Evolutionary conservation across 2,888 invertebrate species (phyloP).

Genomic region (Drosophila robusta): DNA sequence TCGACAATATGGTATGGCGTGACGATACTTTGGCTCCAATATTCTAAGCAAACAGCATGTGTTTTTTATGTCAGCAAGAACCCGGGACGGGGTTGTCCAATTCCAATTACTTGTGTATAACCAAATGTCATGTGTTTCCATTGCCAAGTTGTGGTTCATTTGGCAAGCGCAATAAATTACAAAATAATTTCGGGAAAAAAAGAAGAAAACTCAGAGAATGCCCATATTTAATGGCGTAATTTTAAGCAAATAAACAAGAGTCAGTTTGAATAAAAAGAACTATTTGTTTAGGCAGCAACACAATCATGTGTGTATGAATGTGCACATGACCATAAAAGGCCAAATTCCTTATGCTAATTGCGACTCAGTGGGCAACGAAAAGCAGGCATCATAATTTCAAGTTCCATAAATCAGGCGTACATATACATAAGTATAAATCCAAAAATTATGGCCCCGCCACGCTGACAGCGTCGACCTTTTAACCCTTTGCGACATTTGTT

Average conservation of each 20-base stretch:
- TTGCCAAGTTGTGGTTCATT: slow-evolving; percentile 54
- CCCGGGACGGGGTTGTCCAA: slow-evolving; percentile 21
- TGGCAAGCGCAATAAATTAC: slow-evolving; percentile 67
- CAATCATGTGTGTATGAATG: slow-evolving; percentile 11
- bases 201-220: slow-evolving; percentile 21
- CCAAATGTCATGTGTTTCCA: slow-evolving; percentile 44
- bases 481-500: slow-evolving; percentile 59
- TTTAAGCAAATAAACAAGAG: slow-evolving; percentile 36
- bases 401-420: slow-evolving; percentile 63
- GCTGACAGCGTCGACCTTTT: slow-evolving; percentile 69
- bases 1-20: not conserved
- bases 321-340: slow-evolving; percentile 36
- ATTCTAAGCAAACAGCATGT: slow-evolving; percentile 61
- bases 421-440: slow-evolving; percentile 41
- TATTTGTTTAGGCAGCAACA: slow-evolving; percentile 56
- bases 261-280: slow-evolving; percentile 49
- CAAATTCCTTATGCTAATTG: slow-evolving; percentile 44
- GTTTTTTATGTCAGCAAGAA: slow-evolving; percentile 54
- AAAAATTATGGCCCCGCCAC: slow-evolving; percentile 55
- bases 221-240: slow-evolving; percentile 41
- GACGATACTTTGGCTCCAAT: slow-evolving; percentile 15
- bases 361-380: slow-evolving; percentile 7
- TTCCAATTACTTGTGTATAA: slow-evolving; percentile 17
- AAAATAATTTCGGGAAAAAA: slow-evolving; percentile 42
- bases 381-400: slow-evolving; percentile 24